Evolutionary conservation across 1,140 invertebrate species (phyloP), one percentile per base, ranked within the genome.

Genomic region (Linepithema humile): DNA sequence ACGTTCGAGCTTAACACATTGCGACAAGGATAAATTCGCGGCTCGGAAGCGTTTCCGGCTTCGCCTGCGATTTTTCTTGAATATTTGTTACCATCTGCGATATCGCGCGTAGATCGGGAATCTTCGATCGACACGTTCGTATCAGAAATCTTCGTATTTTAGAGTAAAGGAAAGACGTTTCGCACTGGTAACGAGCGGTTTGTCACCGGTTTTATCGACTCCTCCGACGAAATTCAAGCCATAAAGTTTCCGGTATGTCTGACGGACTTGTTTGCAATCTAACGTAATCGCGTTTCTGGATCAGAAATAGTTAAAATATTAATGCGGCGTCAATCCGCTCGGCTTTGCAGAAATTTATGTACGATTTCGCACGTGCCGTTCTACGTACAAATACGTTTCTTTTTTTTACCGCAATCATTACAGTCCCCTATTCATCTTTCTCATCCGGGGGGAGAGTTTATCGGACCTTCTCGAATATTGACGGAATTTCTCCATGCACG

Each of bases 1-100:
- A 55, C 75, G 75, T 80, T 80, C 64, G n/a, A 70, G 70, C 50
- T 57, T 80, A 80, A 69, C 75, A 23, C 48, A 70, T 80, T 70
- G 75, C 45, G 48, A 80, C 75, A 35, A 55, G 38, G 50, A 80
- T 57, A 70, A 80, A 80, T 70, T 80, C 64, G 64, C 26, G 7
- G 64, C 45, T 70, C 12, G 23, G 7, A 53, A 78, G n/a, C 38
- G 23, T 43, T 45, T 55, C 35, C 3, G 26, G 29, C 29, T 78
- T 23, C 17, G n/a, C 23, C 12, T 6, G 48, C 23, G 38, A 80
- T 80, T 80, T 80, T 80, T 80, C 75, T 70, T 29, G 35, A 32
- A 55, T 70, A 80, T 80, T 80, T 80, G 62, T 80, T 70, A n/a
- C 75, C 60, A 29, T 67, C 5, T 48, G 35, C n/a, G 23, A 4